Base-by-base conservation (phyloP, 2,888 invertebrate genomes). In the Hybos culiciformis region DNA sequence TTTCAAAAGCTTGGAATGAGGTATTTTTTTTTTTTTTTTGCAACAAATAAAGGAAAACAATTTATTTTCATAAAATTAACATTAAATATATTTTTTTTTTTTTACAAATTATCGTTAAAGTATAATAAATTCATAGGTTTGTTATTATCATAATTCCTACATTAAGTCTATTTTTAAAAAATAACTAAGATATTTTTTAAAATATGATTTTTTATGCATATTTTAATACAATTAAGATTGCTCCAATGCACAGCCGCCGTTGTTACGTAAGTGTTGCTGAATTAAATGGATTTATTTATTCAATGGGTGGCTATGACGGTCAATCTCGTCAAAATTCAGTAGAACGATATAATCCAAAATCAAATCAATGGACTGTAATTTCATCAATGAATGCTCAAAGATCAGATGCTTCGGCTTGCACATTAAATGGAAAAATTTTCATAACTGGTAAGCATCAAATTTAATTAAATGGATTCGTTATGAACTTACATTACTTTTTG, bases 351-450 rank as follows among this genome's bases (percentile, higher is more conserved):
- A 80, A 86, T 63, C 80, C 82, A 33, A 72, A 72, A 44, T 80
- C 79, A 15, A 93, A 93, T 62, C 91, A 92, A 61, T 90, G 90
- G 90, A 78, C 83, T 2, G 69, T 87, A 50, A 81, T 92, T 15
- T 78, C 86, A 0, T 80, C 86, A 0, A 93, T 93, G 93, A 81
- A 83, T 58, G 78, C 80, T 50, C 85, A 84, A 57, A 71, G 93
- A 50, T 91, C 91, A 18, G 93, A 94, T 60, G 91, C 91, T 0
- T 86, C 86, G 59, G 87, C 91, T 4, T 85, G 92, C n/a, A 77
- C 82, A 1, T 66, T 90, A 23, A 79, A 86, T 49, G 83, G 85
- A 76, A 60, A 60, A 48, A 62, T 66, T 44, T 67, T 62, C 51
- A 60, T 60, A 17, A 63, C 61, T 8, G 66, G 59, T 59, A 50